Conservation (phyloP, 1,140 invertebrate genomes). For the Venturia canescens region DNA sequence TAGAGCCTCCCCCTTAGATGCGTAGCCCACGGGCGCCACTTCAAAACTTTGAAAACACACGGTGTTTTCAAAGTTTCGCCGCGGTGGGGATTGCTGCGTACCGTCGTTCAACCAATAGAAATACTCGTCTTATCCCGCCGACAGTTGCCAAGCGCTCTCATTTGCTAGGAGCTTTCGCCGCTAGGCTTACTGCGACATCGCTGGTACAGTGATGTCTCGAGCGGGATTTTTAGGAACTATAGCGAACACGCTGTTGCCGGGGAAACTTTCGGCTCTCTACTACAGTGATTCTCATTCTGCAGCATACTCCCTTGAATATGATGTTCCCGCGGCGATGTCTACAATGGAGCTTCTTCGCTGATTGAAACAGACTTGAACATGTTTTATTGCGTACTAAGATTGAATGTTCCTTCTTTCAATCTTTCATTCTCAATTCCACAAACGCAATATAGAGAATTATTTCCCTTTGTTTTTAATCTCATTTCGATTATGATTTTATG, state of each 20-base stretch:
- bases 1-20: conserved; percentile 49
- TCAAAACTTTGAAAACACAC: conserved; percentile 58
- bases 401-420: too few species aligned
- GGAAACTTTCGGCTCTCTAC: conserved; percentile 49
- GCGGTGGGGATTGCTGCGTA: conserved; percentile 45
- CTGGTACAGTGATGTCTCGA: background rate
- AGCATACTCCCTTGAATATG: background rate
- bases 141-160: conserved; percentile 53
- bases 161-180: conserved; percentile 53
- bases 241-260: conserved; percentile 56
- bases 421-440: too few species aligned
- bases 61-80: conserved; percentile 45
- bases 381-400: too few species aligned
- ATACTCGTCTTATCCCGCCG: conserved; percentile 60
- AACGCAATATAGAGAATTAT: too few species aligned
- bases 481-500: too few species aligned
- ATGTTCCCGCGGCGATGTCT: background rate
- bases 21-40: conserved; percentile 47
- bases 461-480: too few species aligned
- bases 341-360: too few species aligned
- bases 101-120: conserved; percentile 55
- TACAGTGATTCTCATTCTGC: conserved; percentile 28
- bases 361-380: too few species aligned
- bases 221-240: background rate
- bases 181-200: conserved; percentile 4